phyloP scores from a whole-genome alignment of 2,113 vertebrate genomes.

The Prionailurus viverrinus region DNA sequence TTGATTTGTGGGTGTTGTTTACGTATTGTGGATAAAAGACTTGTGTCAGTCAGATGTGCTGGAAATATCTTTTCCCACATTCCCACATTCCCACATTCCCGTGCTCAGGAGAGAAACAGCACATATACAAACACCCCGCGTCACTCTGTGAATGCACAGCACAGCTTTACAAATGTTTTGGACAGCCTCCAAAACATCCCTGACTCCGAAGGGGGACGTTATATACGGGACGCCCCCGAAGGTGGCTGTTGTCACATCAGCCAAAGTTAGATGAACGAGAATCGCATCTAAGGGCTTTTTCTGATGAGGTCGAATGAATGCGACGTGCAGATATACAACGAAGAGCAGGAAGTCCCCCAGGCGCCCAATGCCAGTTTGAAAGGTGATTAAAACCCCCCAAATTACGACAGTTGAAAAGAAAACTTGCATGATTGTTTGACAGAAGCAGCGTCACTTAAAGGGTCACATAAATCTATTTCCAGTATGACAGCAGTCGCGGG shows the following conservation, averaged over 20 bases:
- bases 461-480: neutral
- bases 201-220: neutral
- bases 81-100: neutral
- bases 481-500: neutral
- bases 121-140: neutral
- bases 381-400: neutral
- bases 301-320: neutral
- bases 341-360: neutral
- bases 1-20: neutral
- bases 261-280: neutral
- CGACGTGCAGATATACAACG: neutral
- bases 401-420: neutral
- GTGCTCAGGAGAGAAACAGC: neutral
- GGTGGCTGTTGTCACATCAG: neutral
- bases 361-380: neutral
- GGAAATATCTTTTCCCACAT: neutral
- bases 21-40: neutral
- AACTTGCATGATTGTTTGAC: neutral
- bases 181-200: neutral
- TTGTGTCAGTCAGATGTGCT: neutral
- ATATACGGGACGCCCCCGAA: neutral
- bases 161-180: neutral
- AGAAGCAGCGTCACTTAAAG: neutral
- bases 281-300: neutral
- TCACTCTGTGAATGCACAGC: neutral